These are phyloP conservation scores for Thymelicus lineola DNA, from an alignment of 2,888 invertebrate genomes.

Conservation along the genomic window DNA sequence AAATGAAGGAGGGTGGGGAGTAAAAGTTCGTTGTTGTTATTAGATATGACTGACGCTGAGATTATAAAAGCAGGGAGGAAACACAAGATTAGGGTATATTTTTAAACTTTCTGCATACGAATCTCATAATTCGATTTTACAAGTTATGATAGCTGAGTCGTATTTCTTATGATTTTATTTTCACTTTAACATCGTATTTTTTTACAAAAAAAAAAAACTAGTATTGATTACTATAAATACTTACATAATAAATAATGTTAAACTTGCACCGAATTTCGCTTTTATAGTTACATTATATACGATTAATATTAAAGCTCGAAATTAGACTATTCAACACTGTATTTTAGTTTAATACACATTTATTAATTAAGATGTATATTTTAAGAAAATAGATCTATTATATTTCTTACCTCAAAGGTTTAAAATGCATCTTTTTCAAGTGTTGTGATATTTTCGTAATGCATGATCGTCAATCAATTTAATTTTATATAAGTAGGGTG, in stretches of 20 bases:
- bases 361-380: neutral
- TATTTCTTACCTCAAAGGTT: conserved; percentile 21
- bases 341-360: neutral
- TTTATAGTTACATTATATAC: too few species aligned
- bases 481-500: neutral
- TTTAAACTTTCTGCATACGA: neutral
- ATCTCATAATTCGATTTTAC: neutral
- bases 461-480: conserved; percentile 29
- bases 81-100: neutral
- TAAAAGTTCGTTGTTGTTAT: too few species aligned
- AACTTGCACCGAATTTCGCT: too few species aligned
- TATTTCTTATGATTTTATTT: neutral
- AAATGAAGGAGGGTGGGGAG: too few species aligned
- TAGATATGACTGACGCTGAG: neutral
- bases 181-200: too few species aligned
- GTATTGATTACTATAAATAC: too few species aligned
- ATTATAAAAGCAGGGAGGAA: neutral
- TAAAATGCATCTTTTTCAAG: conserved; percentile 21
- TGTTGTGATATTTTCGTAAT: conserved; percentile 36
- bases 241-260: too few species aligned
- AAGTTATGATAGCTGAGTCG: neutral
- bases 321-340: too few species aligned
- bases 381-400: conserved; percentile 1
- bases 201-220: too few species aligned
- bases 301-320: too few species aligned